Conservation (phyloP, 2,888 invertebrate genomes). For the Papilio gigon region DNA sequence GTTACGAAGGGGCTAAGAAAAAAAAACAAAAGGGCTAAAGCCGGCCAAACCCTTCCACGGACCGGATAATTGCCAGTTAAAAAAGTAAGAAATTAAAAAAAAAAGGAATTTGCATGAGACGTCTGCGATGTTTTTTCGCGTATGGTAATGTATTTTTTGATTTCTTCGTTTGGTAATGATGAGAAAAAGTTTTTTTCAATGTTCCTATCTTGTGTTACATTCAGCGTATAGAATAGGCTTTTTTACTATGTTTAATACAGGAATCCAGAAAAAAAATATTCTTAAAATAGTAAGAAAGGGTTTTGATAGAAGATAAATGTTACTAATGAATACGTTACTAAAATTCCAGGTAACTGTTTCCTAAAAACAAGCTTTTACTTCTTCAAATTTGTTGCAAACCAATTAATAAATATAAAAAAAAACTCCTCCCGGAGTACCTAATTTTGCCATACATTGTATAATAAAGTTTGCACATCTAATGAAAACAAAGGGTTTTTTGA, state of each 20-base stretch:
- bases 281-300: no score
- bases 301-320: no score
- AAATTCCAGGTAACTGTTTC: no score
- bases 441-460: no score
- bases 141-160: constrained; percentile 62
- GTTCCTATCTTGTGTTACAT: constrained; percentile 56
- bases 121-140: constrained; percentile 62
- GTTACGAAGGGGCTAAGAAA: constrained; percentile 72
- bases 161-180: constrained; percentile 60
- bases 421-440: no score
- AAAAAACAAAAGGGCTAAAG: constrained; percentile 72
- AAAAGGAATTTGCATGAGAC: constrained; percentile 75
- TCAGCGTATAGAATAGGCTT: neutral
- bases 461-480: no score
- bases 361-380: no score
- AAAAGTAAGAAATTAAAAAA: constrained; percentile 67
- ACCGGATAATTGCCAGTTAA: constrained; percentile 69
- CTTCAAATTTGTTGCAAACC: no score
- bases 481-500: no score
- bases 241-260: neutral
- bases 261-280: no score
- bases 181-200: constrained; percentile 75
- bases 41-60: constrained; percentile 75
- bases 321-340: no score
- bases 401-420: no score